Conservation (phyloP, 2,113 vertebrate genomes). For the Pomatostomus ruficeps region DNA sequence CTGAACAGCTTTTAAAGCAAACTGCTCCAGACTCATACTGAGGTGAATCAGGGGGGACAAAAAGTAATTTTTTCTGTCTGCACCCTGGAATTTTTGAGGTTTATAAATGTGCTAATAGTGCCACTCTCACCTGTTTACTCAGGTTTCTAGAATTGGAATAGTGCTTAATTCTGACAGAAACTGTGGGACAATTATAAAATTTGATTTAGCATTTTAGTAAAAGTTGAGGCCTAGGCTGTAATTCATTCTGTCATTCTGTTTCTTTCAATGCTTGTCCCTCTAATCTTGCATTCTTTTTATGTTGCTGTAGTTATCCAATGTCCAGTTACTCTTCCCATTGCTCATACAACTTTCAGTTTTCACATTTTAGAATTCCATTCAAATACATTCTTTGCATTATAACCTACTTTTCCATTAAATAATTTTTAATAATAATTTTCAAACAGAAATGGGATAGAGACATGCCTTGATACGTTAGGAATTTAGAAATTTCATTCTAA, state of each 20-base stretch:
- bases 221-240: not conserved
- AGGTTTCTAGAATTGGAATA: not conserved
- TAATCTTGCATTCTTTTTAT: not conserved
- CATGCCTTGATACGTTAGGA: not conserved
- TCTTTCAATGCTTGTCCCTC: not conserved
- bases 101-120: not conserved
- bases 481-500: not conserved
- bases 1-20: not conserved
- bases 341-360: not conserved
- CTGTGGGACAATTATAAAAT: not conserved
- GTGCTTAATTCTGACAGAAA: not conserved
- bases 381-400: not conserved
- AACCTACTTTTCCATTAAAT: not conserved
- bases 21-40: not conserved
- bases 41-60: not conserved
- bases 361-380: not conserved
- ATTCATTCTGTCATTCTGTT: not conserved
- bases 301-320: not conserved
- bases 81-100: not conserved
- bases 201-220: not conserved
- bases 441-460: not conserved
- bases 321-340: not conserved
- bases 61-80: not conserved
- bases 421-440: not conserved
- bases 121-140: not conserved